Conservation (phyloP, 2,888 invertebrate species). For the Clostera curtula region DNA sequence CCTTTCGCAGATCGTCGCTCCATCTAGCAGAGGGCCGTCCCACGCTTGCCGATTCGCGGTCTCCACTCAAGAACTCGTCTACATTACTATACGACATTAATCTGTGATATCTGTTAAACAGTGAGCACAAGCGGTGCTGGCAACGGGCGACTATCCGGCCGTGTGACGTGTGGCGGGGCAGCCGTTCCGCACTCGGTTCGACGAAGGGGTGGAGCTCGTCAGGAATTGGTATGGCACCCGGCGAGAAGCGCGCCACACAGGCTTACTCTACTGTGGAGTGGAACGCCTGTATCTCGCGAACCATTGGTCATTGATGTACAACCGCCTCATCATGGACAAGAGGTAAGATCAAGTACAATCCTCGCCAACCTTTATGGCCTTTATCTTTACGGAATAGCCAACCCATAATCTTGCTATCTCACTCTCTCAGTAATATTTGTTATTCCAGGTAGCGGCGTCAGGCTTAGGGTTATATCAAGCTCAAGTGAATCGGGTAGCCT, state of each 20-base stretch:
- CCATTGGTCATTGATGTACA: slow-evolving; percentile 74
- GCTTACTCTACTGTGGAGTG: slow-evolving; percentile 90
- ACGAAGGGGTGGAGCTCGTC: slow-evolving; percentile 80
- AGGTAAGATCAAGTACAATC: slow-evolving; percentile 56
- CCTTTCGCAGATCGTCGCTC: too few relatives aligned
- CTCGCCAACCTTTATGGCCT: too few relatives aligned
- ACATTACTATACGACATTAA: too few relatives aligned
- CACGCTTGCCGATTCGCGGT: too few relatives aligned
- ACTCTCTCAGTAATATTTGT: background rate
- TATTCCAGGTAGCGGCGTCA: slow-evolving; percentile 77
- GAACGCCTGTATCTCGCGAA: slow-evolving; percentile 78
- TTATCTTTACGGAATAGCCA: too few relatives aligned
- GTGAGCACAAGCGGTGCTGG: slow-evolving; percentile 89
- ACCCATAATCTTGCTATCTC: background rate
- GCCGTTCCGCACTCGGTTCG: slow-evolving; percentile 89
- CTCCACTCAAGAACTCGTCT: too few relatives aligned
- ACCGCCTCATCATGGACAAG: slow-evolving; percentile 81
- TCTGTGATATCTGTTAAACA: too few relatives aligned
- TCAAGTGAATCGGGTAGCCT: slow-evolving; percentile 85
- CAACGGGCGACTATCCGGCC: slow-evolving; percentile 86
- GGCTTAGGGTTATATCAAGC: slow-evolving; percentile 91
- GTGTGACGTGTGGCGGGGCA: slow-evolving; percentile 86
- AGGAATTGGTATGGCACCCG: slow-evolving; percentile 92
- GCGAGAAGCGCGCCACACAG: slow-evolving; percentile 90
- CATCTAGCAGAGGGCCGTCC: too few relatives aligned